A percentile compares a stretch with the other conserved stretches of the same genome.
Conservation (phyloP, 2,113 vertebrate species). For the Gulo gulo region DNA sequence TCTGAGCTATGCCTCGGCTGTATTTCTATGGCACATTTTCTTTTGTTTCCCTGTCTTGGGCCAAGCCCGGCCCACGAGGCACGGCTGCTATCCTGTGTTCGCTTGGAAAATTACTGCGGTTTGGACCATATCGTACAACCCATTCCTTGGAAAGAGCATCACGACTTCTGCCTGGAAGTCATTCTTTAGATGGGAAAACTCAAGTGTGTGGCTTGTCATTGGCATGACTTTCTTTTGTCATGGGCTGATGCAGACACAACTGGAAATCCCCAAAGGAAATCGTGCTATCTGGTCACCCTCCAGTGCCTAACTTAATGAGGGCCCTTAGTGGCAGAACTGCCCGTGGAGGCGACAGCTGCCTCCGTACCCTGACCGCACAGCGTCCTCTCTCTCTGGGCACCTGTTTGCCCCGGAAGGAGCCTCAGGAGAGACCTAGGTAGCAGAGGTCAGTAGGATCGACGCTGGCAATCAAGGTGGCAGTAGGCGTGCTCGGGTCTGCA, state of each 20-base stretch:
- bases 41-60: neutral
- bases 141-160: neutral
- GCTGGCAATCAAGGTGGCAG: neutral
- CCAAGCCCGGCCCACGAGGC: neutral
- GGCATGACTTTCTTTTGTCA: neutral
- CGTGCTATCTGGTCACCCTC: neutral
- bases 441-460: rapidly evolving
- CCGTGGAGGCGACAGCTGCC: neutral
- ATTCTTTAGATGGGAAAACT: neutral
- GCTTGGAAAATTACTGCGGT: neutral
- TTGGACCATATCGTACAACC: neutral
- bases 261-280: neutral
- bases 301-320: neutral
- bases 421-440: neutral
- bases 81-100: neutral
- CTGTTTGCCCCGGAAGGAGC: too few relatives aligned
- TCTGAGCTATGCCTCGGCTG: neutral
- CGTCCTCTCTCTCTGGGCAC: neutral
- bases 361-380: rapidly evolving
- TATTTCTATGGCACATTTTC: neutral
- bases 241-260: neutral
- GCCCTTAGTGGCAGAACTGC: neutral
- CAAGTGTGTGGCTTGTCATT: neutral
- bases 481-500: rapidly evolving
- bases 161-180: neutral